phyloP scores from a whole-genome alignment of 2,113 vertebrate genomes.

The Hemibagrus wyckioides region DNA sequence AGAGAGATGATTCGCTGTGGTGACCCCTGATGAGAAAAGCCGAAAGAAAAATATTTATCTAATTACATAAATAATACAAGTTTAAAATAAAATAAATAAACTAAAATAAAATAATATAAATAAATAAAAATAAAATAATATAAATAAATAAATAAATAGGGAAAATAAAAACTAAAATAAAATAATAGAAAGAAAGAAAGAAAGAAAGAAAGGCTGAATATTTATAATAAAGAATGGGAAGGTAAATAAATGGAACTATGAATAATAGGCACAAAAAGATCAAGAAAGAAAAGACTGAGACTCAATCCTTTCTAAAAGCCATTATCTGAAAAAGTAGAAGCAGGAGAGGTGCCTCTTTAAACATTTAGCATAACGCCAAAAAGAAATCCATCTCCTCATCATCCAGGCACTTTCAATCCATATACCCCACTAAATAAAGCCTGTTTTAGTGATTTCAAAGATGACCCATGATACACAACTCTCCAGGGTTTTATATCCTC shows the following conservation, averaged over 20 bases:
- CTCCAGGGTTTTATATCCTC: constrained; percentile 24
- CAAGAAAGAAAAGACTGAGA: background rate
- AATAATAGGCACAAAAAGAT: constrained; percentile 1
- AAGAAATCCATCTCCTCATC: constrained; percentile 36
- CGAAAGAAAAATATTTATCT: too few relatives aligned
- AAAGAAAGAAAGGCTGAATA: too few relatives aligned
- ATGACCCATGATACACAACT: constrained; percentile 35
- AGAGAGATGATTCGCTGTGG: too few relatives aligned
- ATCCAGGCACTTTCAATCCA: constrained; percentile 16
- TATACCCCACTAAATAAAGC: constrained; percentile 29
- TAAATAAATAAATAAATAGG: too few relatives aligned
- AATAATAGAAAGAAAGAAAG: background rate
- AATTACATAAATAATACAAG: too few relatives aligned
- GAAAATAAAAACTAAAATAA: too few relatives aligned
- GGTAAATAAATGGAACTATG: background rate
- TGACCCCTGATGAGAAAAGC: too few relatives aligned
- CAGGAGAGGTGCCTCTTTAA: constrained; percentile 18
- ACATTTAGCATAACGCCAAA: constrained; percentile 7
- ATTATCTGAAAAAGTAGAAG: constrained; percentile 5
- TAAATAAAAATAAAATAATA: too few relatives aligned
- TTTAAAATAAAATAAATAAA: too few relatives aligned
- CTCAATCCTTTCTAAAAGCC: background rate
- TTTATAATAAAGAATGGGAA: background rate
- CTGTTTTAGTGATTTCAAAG: constrained; percentile 47
- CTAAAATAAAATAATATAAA: too few relatives aligned